Evolutionary conservation across 1,140 invertebrate species (phyloP), one percentile per base, ranked within the genome.

Genomic region (Drosophila punjabiensis): DNA sequence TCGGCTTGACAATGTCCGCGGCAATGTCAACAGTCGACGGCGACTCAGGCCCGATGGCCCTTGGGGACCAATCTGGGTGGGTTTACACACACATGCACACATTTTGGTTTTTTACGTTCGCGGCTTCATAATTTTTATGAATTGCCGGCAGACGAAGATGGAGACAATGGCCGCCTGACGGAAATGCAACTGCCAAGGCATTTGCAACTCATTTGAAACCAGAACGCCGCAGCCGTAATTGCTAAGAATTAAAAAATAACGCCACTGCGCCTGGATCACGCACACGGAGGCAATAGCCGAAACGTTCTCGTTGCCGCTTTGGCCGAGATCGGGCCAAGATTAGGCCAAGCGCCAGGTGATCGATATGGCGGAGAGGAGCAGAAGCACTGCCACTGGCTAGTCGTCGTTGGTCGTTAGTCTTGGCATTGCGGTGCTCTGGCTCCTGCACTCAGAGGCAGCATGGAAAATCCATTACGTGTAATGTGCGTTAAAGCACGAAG

Each of bases 61-160:
- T 88, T 88, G 86, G 85, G 79, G 85, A 88, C 86, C 85, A 90
- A 88, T 88, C 85, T 88, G 85, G 85, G 85, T 88, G 85, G 85
- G 69, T 82, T 58, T 75, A 33, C 69, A 53, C 50, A 53, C 47
- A 50, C 47, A n/a, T 16, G 18, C 41, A n/a, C 41, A 43, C 43
- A 13, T 11, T n/a, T 18, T 18, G 3, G 41, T 67, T 69, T 39
- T 71, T 37, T 24, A 37, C 3, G 20, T 39, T 58, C 5, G 32
- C 20, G 33, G 68, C 47, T 79, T 89, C 85, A 88, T 89, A 88
- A 90, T 85, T 81, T 88, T 89, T 90, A 88, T 88, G 85, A 88
- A 88, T 88, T 88, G 76, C 77, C 50, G 35, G 50, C 76, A 76
- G 70, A 86, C 83, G 76, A 68, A 81, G 62, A 63, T 74, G 50